phyloP scores from a whole-genome alignment of 2,888 invertebrate species.

The Troides oblongomaculatus region DNA sequence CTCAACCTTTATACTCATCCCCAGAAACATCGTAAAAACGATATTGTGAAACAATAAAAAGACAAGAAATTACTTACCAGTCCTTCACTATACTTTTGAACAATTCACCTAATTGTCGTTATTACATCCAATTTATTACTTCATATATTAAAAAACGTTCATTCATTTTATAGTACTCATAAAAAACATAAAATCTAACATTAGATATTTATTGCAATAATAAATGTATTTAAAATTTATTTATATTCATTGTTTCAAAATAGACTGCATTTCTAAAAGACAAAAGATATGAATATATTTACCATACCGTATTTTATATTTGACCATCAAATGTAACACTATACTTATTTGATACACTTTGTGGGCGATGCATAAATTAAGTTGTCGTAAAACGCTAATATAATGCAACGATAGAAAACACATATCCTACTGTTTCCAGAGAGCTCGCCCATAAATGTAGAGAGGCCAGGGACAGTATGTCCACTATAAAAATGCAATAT shows the following conservation, averaged over 20 bases:
- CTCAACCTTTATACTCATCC: conserved; percentile 37
- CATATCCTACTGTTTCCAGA: conserved; percentile 56
- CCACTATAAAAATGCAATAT: conserved; percentile 71
- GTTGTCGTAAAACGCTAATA: conserved; percentile 63
- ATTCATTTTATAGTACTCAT: too few species aligned
- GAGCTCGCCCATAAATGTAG: conserved; percentile 52
- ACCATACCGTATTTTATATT: conserved; percentile 41
- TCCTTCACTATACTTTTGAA: not conserved
- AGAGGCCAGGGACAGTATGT: conserved; percentile 47
- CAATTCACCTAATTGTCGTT: not conserved
- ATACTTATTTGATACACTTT: conserved; percentile 50
- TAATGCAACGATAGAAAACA: conserved; percentile 51
- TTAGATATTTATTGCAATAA: conserved; percentile 26
- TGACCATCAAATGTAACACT: conserved; percentile 50
- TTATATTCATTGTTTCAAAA: conserved; percentile 44
- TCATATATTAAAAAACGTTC: not conserved
- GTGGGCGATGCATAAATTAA: conserved; percentile 67
- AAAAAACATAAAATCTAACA: not conserved
- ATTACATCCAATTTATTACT: conserved; percentile 2
- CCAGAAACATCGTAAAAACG: conserved; percentile 43
- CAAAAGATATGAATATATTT: conserved; percentile 36
- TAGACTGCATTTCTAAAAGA: conserved; percentile 34
- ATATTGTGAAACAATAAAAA: conserved; percentile 40
- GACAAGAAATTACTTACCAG: conserved; percentile 12
- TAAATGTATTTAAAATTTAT: conserved; percentile 3